A percentile compares a stretch with the other conserved stretches of the same genome.
Conservation (phyloP, 2,888 invertebrate species). For the Metallyticus violacea region DNA sequence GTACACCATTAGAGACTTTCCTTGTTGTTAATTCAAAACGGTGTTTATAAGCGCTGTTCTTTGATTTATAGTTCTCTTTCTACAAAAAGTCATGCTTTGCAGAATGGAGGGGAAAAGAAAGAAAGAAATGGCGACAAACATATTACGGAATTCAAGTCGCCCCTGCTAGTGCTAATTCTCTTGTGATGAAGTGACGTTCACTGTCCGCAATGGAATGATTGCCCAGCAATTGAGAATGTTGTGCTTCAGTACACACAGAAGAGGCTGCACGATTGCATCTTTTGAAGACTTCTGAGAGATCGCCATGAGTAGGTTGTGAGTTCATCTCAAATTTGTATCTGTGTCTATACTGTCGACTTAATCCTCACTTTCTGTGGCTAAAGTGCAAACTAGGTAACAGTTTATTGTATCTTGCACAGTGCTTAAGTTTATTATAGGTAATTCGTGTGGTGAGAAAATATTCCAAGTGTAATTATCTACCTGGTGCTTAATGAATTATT, state of each 20-base stretch:
- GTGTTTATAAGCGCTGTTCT: too few species aligned
- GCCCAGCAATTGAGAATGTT: not conserved
- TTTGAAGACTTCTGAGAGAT: not conserved
- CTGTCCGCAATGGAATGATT: not conserved
- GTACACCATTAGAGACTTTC: too few species aligned
- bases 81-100: too few species aligned
- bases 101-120: too few species aligned
- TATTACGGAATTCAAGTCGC: not conserved
- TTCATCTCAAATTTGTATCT: not conserved
- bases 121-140: too few species aligned
- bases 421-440: too few species aligned
- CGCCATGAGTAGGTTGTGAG: not conserved
- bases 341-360: not conserved
- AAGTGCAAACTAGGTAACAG: not conserved
- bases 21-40: too few species aligned
- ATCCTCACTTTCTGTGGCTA: not conserved
- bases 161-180: not conserved
- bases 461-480: too few species aligned
- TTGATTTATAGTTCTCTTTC: too few species aligned
- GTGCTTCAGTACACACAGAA: not conserved
- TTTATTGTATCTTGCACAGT: not conserved
- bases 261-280: not conserved
- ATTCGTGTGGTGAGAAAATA: too few species aligned
- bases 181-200: not conserved
- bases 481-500: too few species aligned